Percentiles rank a stretch among this genome's conserved stretches.
Conservation (phyloP, 2,113 vertebrate genomes). For the Laticauda colubrina region DNA sequence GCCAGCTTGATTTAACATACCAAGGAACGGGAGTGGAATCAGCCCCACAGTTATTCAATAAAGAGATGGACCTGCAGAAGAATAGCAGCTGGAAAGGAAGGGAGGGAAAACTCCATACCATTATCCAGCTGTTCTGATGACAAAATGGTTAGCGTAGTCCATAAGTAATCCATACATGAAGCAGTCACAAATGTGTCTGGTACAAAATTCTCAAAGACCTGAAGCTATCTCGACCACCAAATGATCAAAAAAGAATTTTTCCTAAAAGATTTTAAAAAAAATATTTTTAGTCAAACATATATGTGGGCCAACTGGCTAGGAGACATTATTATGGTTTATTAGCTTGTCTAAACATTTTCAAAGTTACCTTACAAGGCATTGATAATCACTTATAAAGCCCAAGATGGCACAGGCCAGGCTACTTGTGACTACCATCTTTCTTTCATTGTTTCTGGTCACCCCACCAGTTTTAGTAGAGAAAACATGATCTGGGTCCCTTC, state of each 20-base stretch:
- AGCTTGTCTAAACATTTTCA: neutral
- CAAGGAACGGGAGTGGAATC: neutral
- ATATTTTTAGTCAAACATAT: neutral
- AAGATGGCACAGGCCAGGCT: neutral
- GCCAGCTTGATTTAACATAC: neutral
- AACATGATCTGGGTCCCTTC: neutral
- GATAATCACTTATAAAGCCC: neutral
- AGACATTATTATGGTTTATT: neutral
- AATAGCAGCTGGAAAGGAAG: neutral
- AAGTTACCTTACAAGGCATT: neutral
- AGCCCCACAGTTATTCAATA: neutral
- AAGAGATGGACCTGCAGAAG: neutral
- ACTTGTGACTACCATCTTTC: neutral
- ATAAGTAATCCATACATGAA: neutral
- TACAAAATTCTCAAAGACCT: neutral
- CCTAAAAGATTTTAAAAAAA: neutral
- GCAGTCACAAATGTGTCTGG: neutral
- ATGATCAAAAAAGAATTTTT: neutral
- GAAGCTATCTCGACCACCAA: neutral
- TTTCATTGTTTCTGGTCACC: neutral
- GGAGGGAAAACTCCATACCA: neutral
- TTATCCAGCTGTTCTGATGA: neutral
- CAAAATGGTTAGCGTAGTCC: neutral
- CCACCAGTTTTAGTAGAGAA: neutral
- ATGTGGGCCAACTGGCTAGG: neutral